phyloP scores from a whole-genome alignment of 2,797 vertebrate species.

The Numenius phaeopus region DNA sequence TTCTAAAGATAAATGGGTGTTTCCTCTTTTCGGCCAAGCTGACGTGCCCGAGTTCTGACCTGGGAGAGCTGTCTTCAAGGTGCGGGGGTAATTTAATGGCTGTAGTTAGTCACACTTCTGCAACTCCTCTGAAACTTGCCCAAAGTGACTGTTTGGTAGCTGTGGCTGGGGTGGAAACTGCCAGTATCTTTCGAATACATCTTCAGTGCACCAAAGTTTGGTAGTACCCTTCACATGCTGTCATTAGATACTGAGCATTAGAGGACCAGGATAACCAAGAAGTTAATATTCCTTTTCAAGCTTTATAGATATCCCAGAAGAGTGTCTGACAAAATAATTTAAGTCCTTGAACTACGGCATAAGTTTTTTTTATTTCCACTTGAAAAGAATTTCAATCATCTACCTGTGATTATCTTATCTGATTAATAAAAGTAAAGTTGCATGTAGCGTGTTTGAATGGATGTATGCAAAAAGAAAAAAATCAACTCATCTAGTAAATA shows the following conservation, averaged over 20 bases:
- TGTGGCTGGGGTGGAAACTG: background rate
- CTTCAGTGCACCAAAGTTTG: background rate
- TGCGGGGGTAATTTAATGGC: background rate
- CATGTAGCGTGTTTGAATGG: background rate
- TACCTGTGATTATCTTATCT: background rate
- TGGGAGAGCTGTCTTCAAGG: background rate
- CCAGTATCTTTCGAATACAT: background rate
- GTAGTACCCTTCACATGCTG: background rate
- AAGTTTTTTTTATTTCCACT: background rate
- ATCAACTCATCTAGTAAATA: background rate
- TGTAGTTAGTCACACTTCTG: background rate
- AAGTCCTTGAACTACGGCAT: background rate
- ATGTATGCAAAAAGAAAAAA: background rate
- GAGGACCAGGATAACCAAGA: background rate
- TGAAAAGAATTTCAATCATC: background rate
- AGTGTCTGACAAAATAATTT: background rate
- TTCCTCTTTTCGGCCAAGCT: conserved; percentile 16
- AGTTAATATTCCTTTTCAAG: background rate
- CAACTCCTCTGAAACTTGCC: background rate
- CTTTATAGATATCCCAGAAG: background rate
- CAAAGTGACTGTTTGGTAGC: background rate
- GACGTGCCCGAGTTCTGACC: background rate
- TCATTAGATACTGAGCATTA: background rate
- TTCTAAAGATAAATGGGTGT: conserved; percentile 8
- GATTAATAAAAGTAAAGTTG: background rate